A percentile compares a stretch with the other conserved stretches of the same genome.
Conservation (phyloP, 1,140 invertebrate species). For the Calliopsis andreniformis region DNA sequence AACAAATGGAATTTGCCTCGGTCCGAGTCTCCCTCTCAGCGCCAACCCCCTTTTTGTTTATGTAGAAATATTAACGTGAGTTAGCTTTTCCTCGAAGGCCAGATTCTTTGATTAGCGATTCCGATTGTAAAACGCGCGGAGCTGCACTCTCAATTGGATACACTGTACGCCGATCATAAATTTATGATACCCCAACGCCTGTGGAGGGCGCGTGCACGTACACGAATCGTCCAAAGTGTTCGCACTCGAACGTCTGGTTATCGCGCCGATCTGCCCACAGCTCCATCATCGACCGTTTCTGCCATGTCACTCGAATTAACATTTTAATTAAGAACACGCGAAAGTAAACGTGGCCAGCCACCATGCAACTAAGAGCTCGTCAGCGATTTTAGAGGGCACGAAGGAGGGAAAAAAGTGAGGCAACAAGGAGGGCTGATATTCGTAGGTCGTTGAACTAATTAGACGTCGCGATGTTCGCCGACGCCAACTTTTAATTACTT, state of each 20-base stretch:
- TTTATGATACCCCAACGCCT: constrained; percentile 40
- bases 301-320: constrained; percentile 56
- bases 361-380: constrained; percentile 16
- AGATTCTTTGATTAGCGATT: constrained; percentile 50
- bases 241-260: background rate
- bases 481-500: constrained; percentile 9
- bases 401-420: background rate
- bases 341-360: background rate
- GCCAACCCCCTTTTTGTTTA: constrained; percentile 23
- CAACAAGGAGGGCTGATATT: background rate
- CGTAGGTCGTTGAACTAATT: constrained; percentile 28
- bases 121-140: constrained; percentile 35
- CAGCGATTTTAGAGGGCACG: constrained; percentile 30
- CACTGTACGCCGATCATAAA: constrained; percentile 35
- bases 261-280: background rate
- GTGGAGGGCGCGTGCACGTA: background rate
- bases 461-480: background rate
- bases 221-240: constrained; percentile 17
- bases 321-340: constrained; percentile 63
- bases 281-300: constrained; percentile 9
- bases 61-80: constrained; percentile 33
- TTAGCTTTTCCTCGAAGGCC: constrained; percentile 22
- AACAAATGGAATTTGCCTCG: constrained; percentile 20
- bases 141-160: constrained; percentile 37
- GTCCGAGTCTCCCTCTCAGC: background rate